Percentiles rank a stretch among this genome's conserved stretches.
phyloP scores from a whole-genome alignment of 2,888 invertebrate genomes.

The Erpobdella octoculata region DNA sequence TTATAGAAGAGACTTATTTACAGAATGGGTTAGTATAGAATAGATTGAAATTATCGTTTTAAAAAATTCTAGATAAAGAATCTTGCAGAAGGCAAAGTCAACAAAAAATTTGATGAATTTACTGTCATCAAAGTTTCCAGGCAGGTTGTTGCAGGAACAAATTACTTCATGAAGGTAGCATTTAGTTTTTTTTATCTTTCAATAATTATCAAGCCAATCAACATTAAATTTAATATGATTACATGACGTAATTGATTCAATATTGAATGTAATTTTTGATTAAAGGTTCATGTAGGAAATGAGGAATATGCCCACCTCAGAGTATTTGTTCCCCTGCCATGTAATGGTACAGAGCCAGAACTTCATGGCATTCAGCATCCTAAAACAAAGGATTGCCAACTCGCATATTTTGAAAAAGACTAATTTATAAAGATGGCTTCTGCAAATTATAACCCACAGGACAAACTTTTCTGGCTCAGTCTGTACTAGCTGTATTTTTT shows the following conservation, averaged over 20 bases:
- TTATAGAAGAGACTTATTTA: no score
- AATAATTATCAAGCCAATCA: not conserved
- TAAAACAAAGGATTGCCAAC: constrained; percentile 42
- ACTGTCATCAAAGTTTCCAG: constrained; percentile 43
- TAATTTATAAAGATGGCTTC: not conserved
- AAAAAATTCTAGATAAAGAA: constrained; percentile 41
- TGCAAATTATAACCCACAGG: no score
- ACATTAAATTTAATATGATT: not conserved
- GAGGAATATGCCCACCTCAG: constrained; percentile 48
- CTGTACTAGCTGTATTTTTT: no score
- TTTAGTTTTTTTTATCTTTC: not conserved
- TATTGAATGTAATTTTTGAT: not conserved
- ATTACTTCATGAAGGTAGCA: constrained; percentile 44
- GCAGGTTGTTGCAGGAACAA: constrained; percentile 53
- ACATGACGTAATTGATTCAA: not conserved
- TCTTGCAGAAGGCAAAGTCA: constrained; percentile 40
- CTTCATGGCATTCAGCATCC: constrained; percentile 41
- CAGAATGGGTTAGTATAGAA: no score
- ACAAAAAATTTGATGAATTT: constrained; percentile 38
- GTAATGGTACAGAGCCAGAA: constrained; percentile 36
- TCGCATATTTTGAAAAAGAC: constrained; percentile 42
- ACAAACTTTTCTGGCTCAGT: no score
- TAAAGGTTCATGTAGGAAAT: constrained; percentile 40
- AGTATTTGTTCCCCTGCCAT: constrained; percentile 47
- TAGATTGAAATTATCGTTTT: no score